A percentile compares a stretch with the other conserved stretches of the same genome.
Evolutionary conservation across 2,797 vertebrate species (phyloP).

Genomic region (Gephyroberyx darwinii): DNA sequence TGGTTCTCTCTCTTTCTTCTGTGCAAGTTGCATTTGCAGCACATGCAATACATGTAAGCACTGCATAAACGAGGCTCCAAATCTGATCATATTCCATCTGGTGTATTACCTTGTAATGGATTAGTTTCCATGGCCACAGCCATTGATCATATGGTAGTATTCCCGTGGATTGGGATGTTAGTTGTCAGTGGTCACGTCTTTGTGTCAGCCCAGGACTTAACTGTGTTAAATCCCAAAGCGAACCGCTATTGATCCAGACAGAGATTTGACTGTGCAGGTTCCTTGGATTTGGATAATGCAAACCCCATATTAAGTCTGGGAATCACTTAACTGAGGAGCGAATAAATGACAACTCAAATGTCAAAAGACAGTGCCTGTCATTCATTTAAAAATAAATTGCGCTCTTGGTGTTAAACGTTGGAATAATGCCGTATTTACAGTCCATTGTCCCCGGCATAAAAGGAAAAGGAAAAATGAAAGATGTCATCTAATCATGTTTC

Average conservation of each 20-base stretch:
- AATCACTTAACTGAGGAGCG: background rate
- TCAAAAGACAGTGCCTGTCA: conserved; percentile 30
- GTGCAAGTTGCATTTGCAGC: conserved; percentile 14
- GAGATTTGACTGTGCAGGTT: conserved; percentile 54
- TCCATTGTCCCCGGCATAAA: conserved; percentile 9
- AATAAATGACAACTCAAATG: conserved; percentile 38
- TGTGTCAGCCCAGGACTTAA: conserved; percentile 52
- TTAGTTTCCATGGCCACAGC: conserved; percentile 73
- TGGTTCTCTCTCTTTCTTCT: background rate
- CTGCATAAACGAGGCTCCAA: conserved; percentile 48
- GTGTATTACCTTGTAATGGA: conserved; percentile 62
- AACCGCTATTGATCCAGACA: conserved; percentile 66
- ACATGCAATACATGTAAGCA: conserved; percentile 23
- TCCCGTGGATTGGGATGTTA: conserved; percentile 67
- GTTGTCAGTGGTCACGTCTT: conserved; percentile 61
- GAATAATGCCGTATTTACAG: background rate
- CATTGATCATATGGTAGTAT: conserved; percentile 64
- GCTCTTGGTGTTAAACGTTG: background rate
- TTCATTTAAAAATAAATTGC: conserved; percentile 11
- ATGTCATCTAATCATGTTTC: conserved; percentile 39
- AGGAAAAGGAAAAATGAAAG: conserved; percentile 25
- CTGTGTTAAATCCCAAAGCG: conserved; percentile 55
- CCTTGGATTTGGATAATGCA: conserved; percentile 70
- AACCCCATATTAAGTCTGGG: conserved; percentile 30
- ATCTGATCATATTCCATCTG: conserved; percentile 51